A percentile compares a stretch with the other conserved stretches of the same genome.
These are phyloP conservation scores for Drosophila yooni DNA, from an alignment of 2,888 invertebrate species.

Conservation along the genomic window DNA sequence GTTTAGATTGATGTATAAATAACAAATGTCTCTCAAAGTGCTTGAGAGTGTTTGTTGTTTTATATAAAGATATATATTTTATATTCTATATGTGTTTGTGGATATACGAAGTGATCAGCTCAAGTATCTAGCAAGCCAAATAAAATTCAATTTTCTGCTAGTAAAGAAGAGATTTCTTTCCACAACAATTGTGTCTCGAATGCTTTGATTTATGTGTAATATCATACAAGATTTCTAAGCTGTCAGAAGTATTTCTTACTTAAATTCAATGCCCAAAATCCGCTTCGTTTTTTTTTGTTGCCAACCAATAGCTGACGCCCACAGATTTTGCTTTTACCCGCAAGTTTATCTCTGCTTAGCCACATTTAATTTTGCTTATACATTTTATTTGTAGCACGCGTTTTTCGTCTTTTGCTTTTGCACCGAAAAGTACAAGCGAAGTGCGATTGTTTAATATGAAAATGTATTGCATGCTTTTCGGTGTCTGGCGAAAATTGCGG, in stretches of 20 bases:
- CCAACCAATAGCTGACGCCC: slow-evolving; percentile 11
- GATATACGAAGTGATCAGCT: background rate
- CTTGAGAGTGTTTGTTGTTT: background rate
- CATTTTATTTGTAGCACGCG: slow-evolving; percentile 42
- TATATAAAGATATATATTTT: background rate
- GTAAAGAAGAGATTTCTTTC: background rate
- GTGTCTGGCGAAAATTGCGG: slow-evolving; percentile 45
- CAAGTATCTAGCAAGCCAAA: background rate
- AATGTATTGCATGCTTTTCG: slow-evolving; percentile 59
- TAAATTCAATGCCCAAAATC: slow-evolving; percentile 36
- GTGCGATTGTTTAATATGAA: slow-evolving; percentile 46
- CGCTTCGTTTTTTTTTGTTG: slow-evolving; percentile 17
- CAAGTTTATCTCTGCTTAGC: slow-evolving; percentile 15
- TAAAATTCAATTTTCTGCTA: background rate
- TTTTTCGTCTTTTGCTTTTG: slow-evolving; percentile 15
- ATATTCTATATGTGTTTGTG: background rate
- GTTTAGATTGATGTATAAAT: background rate
- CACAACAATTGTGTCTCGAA: background rate
- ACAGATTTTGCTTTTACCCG: slow-evolving; percentile 12
- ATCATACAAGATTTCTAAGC: slow-evolving; percentile 21
- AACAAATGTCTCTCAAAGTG: background rate
- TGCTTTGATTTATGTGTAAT: slow-evolving; percentile 37
- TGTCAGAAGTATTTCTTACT: slow-evolving; percentile 15
- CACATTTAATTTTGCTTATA: slow-evolving; percentile 14
- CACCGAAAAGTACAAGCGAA: slow-evolving; percentile 19